Evolutionary conservation across 2,113 vertebrate genomes (phyloP), one percentile per base, ranked within the genome.

Genomic region (Nycticebus coucang): DNA sequence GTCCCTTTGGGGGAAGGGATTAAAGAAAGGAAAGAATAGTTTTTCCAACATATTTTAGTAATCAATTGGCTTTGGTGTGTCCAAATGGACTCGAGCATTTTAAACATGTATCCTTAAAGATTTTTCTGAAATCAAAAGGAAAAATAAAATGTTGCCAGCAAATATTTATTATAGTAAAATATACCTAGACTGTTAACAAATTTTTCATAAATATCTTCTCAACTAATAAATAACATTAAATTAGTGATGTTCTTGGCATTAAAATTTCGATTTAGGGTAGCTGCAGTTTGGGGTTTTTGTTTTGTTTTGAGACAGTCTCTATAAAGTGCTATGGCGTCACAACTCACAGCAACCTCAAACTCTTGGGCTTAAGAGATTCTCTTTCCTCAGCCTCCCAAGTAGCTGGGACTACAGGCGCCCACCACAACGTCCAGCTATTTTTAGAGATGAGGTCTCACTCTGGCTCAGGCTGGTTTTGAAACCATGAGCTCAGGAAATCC

Each of bases 101-200:
- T 90, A 85, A 68, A 28, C 41, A n/a, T 28, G 9, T 62, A 41
- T 50, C 2, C 86, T 64, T 78, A 88, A 94, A 71, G 45, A 68
- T 77, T 94, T 89, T 86, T 89, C 75, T 89, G 21, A 91, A 93
- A 45, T 93, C 10, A 69, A 79, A 91, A 79, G 22, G 62, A 18
- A 64, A 80, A 69, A 80, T 45, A 59, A 88, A 83, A 74, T 81
- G 88, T 22, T 78, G 18, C 69, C 62, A 41, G 74, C 15, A 71
- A 90, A 71, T 79, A 81, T 77, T 77, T 68, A 72, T 53, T 92
- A 59, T 55, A 60, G n/a, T 90, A 94, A 93, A 84, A 75, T 87
- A 64, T 62, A 72, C 41, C 59, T 95, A 77, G 14, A 41, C 81
- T 74, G 85, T 84, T 92, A 83, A 53, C 6, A 62, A 62, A 28